A percentile compares a stretch with the other conserved stretches of the same genome.
Conservation (phyloP, 2,113 vertebrate species). For the Psittacus erithacus region DNA sequence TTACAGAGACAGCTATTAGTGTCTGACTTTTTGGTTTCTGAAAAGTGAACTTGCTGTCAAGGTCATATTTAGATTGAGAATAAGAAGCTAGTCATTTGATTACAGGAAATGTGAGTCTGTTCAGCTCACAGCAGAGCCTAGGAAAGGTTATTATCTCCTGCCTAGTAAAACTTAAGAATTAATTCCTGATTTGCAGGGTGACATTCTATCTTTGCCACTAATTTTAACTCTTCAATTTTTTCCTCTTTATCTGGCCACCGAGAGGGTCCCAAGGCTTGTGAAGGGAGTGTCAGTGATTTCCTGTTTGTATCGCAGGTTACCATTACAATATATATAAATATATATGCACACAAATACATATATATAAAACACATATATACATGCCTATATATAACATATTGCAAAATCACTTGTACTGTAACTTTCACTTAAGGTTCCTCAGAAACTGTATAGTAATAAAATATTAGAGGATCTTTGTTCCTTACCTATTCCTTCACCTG, state of each 20-base stretch:
- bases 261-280: not conserved
- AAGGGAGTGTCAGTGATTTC: not conserved
- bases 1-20: not conserved
- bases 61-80: not conserved
- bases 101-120: not conserved
- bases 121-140: not conserved
- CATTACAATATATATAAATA: not conserved
- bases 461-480: not conserved
- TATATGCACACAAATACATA: not conserved
- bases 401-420: not conserved
- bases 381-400: not conserved
- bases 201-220: not conserved
- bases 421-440: not conserved
- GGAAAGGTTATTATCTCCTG: not conserved
- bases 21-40: not conserved
- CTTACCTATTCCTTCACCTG: not conserved
- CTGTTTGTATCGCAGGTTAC: not conserved
- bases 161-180: not conserved
- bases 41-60: not conserved
- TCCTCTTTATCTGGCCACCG: not conserved
- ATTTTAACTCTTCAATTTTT: not conserved
- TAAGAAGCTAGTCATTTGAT: not conserved
- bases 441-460: not conserved
- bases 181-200: not conserved
- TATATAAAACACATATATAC: not conserved